These are phyloP conservation scores for Urocynchramus pylzowi DNA, from an alignment of 2,113 vertebrate species.

Conservation along the genomic window DNA sequence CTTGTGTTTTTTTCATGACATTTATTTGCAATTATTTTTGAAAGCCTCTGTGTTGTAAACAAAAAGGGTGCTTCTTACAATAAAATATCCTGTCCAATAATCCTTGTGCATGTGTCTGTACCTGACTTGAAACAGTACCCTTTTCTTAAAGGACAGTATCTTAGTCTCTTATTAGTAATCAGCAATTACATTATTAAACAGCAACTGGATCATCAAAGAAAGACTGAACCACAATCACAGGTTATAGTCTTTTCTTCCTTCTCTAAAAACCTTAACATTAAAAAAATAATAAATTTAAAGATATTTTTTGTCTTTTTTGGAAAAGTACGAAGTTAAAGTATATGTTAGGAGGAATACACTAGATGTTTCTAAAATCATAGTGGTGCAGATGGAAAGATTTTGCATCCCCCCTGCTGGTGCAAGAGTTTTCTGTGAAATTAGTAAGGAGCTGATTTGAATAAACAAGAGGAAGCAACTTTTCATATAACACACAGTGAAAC, in stretches of 20 bases:
- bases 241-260: not conserved
- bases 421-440: not conserved
- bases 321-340: not conserved
- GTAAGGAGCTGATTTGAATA: not conserved
- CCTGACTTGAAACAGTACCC: not conserved
- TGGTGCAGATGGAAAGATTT: not conserved
- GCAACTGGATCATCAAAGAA: not conserved
- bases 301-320: not conserved
- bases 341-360: not conserved
- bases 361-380: not conserved
- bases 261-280: not conserved
- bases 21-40: not conserved
- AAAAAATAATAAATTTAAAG: not conserved
- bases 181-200: not conserved
- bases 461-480: not conserved
- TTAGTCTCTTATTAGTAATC: not conserved
- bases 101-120: not conserved
- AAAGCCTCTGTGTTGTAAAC: not conserved
- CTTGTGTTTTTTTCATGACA: not conserved
- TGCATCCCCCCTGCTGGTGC: not conserved
- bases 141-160: not conserved
- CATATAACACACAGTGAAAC: not conserved
- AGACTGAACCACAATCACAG: not conserved
- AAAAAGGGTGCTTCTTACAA: not conserved
- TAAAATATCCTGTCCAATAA: not conserved